Conservation (phyloP, 2,888 invertebrate species). For the Napeogenes sylphis region DNA sequence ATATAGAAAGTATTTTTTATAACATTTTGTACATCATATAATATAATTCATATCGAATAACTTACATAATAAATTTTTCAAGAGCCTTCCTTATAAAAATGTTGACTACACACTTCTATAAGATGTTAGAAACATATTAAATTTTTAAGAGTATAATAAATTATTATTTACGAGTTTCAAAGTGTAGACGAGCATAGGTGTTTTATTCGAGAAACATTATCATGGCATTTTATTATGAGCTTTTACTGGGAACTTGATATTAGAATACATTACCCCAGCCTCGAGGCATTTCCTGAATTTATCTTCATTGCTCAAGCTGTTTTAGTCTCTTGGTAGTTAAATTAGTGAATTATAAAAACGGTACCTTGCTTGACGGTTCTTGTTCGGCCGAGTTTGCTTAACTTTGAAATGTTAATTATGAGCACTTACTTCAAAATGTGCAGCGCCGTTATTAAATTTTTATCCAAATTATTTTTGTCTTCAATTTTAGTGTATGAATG, state of each 20-base stretch:
- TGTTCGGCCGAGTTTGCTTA: constrained; percentile 23
- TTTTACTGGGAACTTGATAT: constrained; percentile 22
- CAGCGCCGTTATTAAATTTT: constrained; percentile 1
- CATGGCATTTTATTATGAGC: constrained; percentile 16
- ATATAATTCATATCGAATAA: no score
- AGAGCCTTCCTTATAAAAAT: no score
- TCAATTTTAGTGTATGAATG: no score
- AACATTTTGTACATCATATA: no score
- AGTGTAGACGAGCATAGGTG: neutral
- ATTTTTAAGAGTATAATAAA: neutral
- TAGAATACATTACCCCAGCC: constrained; percentile 21
- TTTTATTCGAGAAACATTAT: constrained; percentile 8
- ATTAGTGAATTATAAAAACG: constrained; percentile 30
- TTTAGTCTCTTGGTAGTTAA: constrained; percentile 25
- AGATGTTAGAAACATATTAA: neutral
- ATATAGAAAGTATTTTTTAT: no score
- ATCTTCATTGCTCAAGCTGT: constrained; percentile 27
- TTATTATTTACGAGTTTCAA: constrained; percentile 1
- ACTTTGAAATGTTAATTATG: constrained; percentile 23
- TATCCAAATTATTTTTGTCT: neutral
- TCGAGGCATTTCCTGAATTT: constrained; percentile 22
- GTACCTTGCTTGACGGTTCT: constrained; percentile 20
- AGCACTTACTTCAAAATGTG: constrained; percentile 19
- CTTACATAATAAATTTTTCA: no score
- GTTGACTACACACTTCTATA: neutral